Percentiles rank a stretch among this genome's conserved stretches.
Conservation (phyloP, 1,140 invertebrate species). For the Chlorops oryzae region DNA sequence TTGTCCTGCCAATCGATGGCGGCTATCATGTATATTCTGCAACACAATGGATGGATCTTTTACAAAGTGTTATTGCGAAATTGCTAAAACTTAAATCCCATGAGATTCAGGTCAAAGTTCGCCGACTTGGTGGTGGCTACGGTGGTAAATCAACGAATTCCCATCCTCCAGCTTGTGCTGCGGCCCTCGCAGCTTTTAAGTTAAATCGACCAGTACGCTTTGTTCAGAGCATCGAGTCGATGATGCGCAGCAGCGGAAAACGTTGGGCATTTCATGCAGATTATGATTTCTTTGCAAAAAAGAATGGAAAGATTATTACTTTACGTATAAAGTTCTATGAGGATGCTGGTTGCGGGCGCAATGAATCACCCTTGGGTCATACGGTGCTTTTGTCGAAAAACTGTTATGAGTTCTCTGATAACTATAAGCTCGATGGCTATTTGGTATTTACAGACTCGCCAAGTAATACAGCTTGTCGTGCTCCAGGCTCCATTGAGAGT, state of each 20-base stretch:
- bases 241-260: slow-evolving; percentile 59
- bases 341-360: slow-evolving; percentile 57
- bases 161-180: slow-evolving; percentile 52
- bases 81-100: slow-evolving; percentile 50
- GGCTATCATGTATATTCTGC: slow-evolving; percentile 57
- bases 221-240: slow-evolving; percentile 59
- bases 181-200: slow-evolving; percentile 57
- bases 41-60: slow-evolving; percentile 62
- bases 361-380: slow-evolving; percentile 51
- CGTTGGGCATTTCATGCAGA: slow-evolving; percentile 51
- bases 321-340: slow-evolving; percentile 56
- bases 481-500: slow-evolving; percentile 60
- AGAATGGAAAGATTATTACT: slow-evolving; percentile 60
- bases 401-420: slow-evolving; percentile 53
- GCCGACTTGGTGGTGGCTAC: slow-evolving; percentile 66
- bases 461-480: slow-evolving; percentile 54
- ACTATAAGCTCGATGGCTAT: slow-evolving; percentile 52
- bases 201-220: slow-evolving; percentile 58
- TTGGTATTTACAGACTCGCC: slow-evolving; percentile 57
- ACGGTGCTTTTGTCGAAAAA: slow-evolving; percentile 51
- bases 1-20: slow-evolving; percentile 55
- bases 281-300: slow-evolving; percentile 57
- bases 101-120: slow-evolving; percentile 59
- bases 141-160: slow-evolving; percentile 60
- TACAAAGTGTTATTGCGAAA: slow-evolving; percentile 56